Evolutionary conservation across 2,888 invertebrate species (phyloP).

Genomic region (Clivina fossor): DNA sequence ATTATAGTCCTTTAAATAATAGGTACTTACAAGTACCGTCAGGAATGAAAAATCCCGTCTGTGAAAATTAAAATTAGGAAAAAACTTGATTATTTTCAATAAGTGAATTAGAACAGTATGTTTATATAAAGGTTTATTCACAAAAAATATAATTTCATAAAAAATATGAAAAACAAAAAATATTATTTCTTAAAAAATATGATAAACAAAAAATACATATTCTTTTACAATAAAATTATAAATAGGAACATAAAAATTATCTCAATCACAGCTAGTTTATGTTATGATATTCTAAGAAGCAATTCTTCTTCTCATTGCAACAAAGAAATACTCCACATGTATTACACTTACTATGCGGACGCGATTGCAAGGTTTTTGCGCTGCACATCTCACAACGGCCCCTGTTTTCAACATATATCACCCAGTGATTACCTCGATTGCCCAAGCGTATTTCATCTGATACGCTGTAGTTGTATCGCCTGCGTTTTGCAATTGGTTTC

Average conservation of each 20-base stretch:
- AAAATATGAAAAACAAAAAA: conserved; percentile 12
- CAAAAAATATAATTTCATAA: conserved; percentile 19
- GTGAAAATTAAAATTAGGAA: conserved; percentile 22
- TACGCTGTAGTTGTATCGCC: conserved; percentile 29
- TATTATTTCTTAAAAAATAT: conserved; percentile 20
- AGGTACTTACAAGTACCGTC: conserved; percentile 24
- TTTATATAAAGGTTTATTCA: conserved; percentile 16
- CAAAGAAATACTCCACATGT: conserved; percentile 26
- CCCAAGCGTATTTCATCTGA: conserved; percentile 28
- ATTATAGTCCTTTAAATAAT: conserved; percentile 21
- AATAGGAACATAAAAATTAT: conserved; percentile 18
- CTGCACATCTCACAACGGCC: conserved; percentile 33
- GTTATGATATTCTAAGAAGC: conserved; percentile 25
- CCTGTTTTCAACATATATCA: conserved; percentile 24
- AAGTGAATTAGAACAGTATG: conserved; percentile 10
- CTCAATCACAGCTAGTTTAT: conserved; percentile 17
- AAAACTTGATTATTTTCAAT: conserved; percentile 15
- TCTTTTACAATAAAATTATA: conserved; percentile 22
- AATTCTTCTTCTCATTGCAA: conserved; percentile 33
- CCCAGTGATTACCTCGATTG: conserved; percentile 28
- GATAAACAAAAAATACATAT: conserved; percentile 8
- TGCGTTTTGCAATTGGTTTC: conserved; percentile 22
- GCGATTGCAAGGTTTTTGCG: conserved; percentile 27
- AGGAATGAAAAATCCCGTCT: conserved; percentile 22
- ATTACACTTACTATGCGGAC: conserved; percentile 25